Percentiles rank a stretch among this genome's conserved stretches.
Evolutionary conservation across 2,797 vertebrate genomes (phyloP).

Genomic region (Eospalax fontanierii): DNA sequence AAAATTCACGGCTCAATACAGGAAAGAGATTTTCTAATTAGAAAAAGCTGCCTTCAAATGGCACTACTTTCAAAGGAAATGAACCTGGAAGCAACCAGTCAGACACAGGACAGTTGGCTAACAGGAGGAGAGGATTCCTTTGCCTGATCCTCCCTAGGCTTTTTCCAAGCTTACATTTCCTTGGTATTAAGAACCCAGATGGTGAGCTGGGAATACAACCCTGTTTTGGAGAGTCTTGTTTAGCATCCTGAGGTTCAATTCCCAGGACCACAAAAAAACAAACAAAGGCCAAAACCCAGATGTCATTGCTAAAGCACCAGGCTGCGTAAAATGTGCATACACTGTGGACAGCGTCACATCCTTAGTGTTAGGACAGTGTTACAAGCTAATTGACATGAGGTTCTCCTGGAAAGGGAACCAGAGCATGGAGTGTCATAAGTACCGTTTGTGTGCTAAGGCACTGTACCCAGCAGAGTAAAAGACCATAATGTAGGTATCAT

Average conservation of each 20-base stretch:
- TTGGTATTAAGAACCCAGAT: not conserved
- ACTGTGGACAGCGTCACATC: not conserved
- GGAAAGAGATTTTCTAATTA: not conserved
- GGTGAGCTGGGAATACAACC: not conserved
- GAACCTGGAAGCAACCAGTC: not conserved
- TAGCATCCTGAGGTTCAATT: not conserved
- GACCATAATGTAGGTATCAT: not conserved
- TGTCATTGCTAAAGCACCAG: not conserved
- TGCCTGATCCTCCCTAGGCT: not conserved
- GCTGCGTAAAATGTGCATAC: not conserved
- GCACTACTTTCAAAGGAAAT: not conserved
- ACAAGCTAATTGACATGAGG: not conserved
- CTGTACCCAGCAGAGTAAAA: not conserved
- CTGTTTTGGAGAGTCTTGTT: not conserved
- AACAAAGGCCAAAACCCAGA: not conserved
- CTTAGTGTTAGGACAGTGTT: not conserved
- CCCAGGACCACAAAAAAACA: not conserved
- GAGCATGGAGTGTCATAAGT: not conserved
- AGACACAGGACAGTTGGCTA: not conserved
- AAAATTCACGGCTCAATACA: not conserved
- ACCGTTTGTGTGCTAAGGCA: not conserved
- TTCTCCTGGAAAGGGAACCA: not conserved
- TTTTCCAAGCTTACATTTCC: constrained; percentile 12
- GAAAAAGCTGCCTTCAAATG: not conserved
- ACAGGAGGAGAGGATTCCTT: not conserved